These are phyloP conservation scores for Ophraella communa DNA, from an alignment of 2,888 invertebrate genomes.

Conservation along the genomic window DNA sequence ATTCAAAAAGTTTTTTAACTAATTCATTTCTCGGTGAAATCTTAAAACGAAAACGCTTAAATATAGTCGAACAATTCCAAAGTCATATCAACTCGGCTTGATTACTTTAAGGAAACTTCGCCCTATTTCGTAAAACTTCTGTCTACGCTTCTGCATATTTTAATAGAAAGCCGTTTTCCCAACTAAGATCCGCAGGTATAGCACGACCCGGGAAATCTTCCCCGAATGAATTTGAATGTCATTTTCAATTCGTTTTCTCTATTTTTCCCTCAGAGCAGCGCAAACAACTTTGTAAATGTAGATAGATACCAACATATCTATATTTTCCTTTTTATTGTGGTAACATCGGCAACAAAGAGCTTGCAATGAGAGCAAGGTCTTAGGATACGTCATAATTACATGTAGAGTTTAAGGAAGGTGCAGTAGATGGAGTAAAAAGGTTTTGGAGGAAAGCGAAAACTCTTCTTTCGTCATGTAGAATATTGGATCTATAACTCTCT, in stretches of 20 bases:
- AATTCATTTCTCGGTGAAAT: slow-evolving; percentile 17
- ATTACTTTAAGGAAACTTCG: slow-evolving; percentile 24
- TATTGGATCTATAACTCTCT: no score
- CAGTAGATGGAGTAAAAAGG: no score
- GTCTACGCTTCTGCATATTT: slow-evolving; percentile 32
- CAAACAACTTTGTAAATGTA: no score
- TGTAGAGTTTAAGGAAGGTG: no score
- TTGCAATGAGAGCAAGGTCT: no score
- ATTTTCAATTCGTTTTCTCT: slow-evolving; percentile 43
- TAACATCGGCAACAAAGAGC: no score
- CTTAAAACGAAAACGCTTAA: slow-evolving; percentile 21
- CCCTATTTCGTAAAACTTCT: slow-evolving; percentile 21
- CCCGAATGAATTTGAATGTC: slow-evolving; percentile 53
- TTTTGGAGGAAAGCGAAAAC: no score
- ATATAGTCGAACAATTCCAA: slow-evolving; percentile 21
- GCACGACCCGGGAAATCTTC: slow-evolving; percentile 45
- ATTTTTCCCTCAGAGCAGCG: slow-evolving; percentile 26
- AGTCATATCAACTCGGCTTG: slow-evolving; percentile 23
- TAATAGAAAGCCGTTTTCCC: slow-evolving; percentile 26
- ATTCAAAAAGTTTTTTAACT: slow-evolving; percentile 8
- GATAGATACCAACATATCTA: no score
- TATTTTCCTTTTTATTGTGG: no score
- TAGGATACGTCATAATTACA: no score
- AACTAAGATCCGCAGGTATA: slow-evolving; percentile 43
- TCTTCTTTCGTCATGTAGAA: no score